Base-by-base conservation (phyloP, 2,113 vertebrate species). In the Leuciscus idus region DNA sequence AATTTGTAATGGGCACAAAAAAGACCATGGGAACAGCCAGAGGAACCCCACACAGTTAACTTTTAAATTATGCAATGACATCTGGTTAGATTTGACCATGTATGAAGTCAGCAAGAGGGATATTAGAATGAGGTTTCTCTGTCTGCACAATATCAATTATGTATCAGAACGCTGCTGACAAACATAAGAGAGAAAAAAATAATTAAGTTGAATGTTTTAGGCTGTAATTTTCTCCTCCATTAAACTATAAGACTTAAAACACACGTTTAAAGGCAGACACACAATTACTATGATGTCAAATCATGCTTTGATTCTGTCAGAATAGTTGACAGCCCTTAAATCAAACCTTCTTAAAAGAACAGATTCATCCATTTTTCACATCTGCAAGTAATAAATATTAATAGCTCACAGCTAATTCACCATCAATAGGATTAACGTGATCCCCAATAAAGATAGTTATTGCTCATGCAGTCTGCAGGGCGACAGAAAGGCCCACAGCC, bases 391-490 rank as follows among this genome's bases (percentile, higher is more conserved):
- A 72, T 33, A 81, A 82, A 87, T 30, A 87, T 64, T 59, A 84
- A 66, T 82, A 88, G 81, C 84, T 78, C 85, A 90, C 85, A 89
- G 86, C 81, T 81, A 87, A 91, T 88, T 76, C 89, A 61, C 85
- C 86, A 86, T 87, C 89, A 91, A 86, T 28, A n/a, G 57, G 57
- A 89, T 89, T 84, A 88, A 84, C 10, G 76, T 74, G 78, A 88
- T 88, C 62, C 84, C 66, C 61, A 64, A 81, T 89, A 84, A 91
- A 89, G 80, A 79, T 86, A 75, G 89, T 88, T 83, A 82, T 90
- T 86, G 80, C 85, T 80, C 43, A 85, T 80, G 81, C 57, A 72
- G 52, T 33, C 78, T 87, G 89, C 62, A 85, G 85, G 70, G 46
- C 77, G 84, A 85, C 70, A 83, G 86, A 75, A 87, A 87, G 83